A percentile compares a stretch with the other conserved stretches of the same genome.
phyloP scores from a whole-genome alignment of 2,113 vertebrate genomes.

The Cercopithecus mona region DNA sequence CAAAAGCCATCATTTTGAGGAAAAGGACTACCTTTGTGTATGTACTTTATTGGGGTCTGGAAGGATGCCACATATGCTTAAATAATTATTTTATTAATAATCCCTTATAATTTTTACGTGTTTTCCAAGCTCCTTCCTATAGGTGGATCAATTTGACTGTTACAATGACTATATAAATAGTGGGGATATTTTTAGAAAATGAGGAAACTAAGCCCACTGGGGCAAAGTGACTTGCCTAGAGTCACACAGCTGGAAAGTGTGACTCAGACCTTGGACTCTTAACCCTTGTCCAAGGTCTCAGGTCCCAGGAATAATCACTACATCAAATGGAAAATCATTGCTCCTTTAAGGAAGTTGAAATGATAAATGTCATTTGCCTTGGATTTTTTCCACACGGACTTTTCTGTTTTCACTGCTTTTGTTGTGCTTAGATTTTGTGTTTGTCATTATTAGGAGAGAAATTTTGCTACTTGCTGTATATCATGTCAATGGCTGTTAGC shows the following conservation, averaged over 20 bases:
- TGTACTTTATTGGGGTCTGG: neutral
- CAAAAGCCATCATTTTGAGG: neutral
- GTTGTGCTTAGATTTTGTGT: neutral
- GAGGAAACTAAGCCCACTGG: neutral
- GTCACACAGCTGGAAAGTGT: neutral
- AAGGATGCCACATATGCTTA: neutral
- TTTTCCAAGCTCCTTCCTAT: neutral
- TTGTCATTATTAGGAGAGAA: neutral
- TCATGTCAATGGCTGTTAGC: neutral
- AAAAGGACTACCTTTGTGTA: neutral
- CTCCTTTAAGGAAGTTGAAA: neutral
- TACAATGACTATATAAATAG: neutral
- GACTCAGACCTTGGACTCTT: neutral
- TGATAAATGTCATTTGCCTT: neutral
- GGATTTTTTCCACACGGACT: neutral
- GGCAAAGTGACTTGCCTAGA: neutral
- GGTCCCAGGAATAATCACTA: neutral
- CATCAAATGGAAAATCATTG: neutral
- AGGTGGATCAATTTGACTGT: neutral
- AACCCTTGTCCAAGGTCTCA: neutral
- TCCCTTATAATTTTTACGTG: neutral
- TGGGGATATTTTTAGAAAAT: slow-evolving; percentile 12
- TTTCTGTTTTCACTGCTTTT: neutral
- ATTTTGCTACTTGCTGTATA: neutral
- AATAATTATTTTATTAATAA: neutral